Conservation (phyloP, 2,888 invertebrate genomes). For the Odontothrips loti region DNA sequence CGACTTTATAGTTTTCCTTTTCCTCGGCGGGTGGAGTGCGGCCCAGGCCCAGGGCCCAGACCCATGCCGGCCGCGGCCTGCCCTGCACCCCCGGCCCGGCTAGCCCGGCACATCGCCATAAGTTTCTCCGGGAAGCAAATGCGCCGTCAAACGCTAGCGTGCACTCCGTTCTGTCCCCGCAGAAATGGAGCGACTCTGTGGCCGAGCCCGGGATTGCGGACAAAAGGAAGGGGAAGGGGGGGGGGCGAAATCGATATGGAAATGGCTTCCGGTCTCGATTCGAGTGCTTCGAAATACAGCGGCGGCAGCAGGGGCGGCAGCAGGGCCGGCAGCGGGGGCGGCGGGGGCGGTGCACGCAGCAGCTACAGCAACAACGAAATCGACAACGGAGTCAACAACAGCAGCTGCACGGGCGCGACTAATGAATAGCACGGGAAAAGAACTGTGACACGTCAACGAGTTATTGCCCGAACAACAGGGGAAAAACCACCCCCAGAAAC, state of each 20-base stretch:
- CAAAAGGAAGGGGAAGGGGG: neutral
- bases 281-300: neutral
- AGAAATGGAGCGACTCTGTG: too few species aligned
- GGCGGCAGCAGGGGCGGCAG: neutral
- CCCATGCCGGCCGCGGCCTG: too few species aligned
- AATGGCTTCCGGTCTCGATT: neutral
- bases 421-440: neutral
- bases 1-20: too few species aligned
- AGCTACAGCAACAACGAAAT: neutral
- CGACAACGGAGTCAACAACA: too few species aligned
- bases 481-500: too few species aligned
- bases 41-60: too few species aligned
- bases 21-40: too few species aligned
- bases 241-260: neutral
- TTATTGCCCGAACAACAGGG: neutral
- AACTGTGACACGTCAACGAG: neutral
- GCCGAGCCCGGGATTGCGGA: neutral
- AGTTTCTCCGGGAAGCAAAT: too few species aligned
- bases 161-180: too few species aligned
- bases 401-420: neutral
- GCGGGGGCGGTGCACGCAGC: neutral
- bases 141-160: too few species aligned
- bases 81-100: too few species aligned
- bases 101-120: too few species aligned
- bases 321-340: neutral